A percentile compares a stretch with the other conserved stretches of the same genome.
Evolutionary conservation across 1,140 invertebrate genomes (phyloP).

Genomic region (Stegodyphus dumicola): DNA sequence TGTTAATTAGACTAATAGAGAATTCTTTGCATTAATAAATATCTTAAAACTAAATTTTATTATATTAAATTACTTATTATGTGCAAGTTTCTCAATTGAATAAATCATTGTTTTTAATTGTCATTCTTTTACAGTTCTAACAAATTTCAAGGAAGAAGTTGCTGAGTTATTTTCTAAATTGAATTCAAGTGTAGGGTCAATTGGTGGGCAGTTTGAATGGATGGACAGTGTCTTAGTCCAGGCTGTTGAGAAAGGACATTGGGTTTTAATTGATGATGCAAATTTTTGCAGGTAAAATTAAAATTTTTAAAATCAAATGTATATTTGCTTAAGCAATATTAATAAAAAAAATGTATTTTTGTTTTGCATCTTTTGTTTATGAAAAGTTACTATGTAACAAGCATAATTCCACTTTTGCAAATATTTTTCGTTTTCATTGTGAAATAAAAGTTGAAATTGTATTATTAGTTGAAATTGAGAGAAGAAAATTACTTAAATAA

Average conservation of each 20-base stretch:
- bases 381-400: background rate
- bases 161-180: background rate
- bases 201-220: slow-evolving; percentile 96
- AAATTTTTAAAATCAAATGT: background rate
- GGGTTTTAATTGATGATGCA: slow-evolving; percentile 96
- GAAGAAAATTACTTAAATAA: no score
- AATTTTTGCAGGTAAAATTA: slow-evolving; percentile 84
- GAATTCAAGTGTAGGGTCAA: slow-evolving; percentile 71
- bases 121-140: background rate
- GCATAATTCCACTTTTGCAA: background rate
- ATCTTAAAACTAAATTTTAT: no score
- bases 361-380: no score
- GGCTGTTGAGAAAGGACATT: slow-evolving; percentile 84
- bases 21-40: no score
- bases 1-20: no score
- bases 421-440: background rate
- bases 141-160: background rate
- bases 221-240: slow-evolving; percentile 93
- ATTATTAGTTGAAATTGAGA: no score
- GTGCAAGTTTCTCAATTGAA: no score
- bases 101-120: background rate
- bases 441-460: background rate
- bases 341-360: no score
- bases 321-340: background rate
- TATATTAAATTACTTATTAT: no score